phyloP scores from a whole-genome alignment of 2,888 invertebrate genomes.

The Drosophila meridiana region DNA sequence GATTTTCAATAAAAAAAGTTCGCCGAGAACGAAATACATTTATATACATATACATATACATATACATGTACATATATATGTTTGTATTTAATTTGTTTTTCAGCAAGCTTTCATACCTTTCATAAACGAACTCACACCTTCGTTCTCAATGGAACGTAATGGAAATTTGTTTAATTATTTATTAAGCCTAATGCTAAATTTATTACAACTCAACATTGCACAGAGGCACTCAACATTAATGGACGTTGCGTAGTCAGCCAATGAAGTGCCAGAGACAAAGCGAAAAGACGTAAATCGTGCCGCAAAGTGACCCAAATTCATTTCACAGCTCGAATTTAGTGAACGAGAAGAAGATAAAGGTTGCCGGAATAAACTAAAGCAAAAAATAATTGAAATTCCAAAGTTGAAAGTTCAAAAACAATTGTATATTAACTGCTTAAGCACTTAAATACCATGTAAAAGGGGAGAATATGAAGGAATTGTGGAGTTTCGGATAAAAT shows the following conservation, averaged over 20 bases:
- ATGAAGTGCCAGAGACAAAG: constrained; percentile 24
- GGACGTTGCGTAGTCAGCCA: constrained; percentile 37
- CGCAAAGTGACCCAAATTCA: constrained; percentile 27
- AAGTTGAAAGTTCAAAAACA: neutral
- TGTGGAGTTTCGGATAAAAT: too few relatives aligned
- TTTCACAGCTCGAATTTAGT: constrained; percentile 35
- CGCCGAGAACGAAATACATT: neutral
- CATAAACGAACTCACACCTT: neutral
- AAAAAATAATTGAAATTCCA: constrained; percentile 4
- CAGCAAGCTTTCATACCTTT: too few relatives aligned
- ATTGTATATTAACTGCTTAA: neutral
- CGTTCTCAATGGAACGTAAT: neutral
- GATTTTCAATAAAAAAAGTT: neutral
- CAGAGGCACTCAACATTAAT: constrained; percentile 59
- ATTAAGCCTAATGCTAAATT: constrained; percentile 5
- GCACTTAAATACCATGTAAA: neutral
- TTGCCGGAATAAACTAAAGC: constrained; percentile 10
- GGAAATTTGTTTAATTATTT: constrained; percentile 8
- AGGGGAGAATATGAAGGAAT: too few relatives aligned
- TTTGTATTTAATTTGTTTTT: neutral
- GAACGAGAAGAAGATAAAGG: neutral
- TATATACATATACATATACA: neutral
- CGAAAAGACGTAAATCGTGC: constrained; percentile 4
- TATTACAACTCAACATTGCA: constrained; percentile 20
- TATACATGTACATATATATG: neutral